Conservation (phyloP, 2,888 invertebrate genomes). For the Chrysodeixis includens region DNA sequence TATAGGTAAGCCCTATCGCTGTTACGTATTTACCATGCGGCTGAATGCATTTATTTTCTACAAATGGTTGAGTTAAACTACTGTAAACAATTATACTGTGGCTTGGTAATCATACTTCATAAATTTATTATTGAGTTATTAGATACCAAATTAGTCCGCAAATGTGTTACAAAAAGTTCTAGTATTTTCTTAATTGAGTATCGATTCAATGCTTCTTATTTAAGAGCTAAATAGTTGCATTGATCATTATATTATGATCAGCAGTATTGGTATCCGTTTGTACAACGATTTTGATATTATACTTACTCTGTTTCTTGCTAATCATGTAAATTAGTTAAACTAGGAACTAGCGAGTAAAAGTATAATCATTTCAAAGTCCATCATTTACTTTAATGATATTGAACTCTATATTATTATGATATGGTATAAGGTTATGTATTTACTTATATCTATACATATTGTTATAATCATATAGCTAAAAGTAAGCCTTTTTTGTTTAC, state of each 20-base stretch:
- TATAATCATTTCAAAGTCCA: too few species aligned
- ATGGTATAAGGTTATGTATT: too few species aligned
- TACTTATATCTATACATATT: too few species aligned
- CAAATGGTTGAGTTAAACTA: too few species aligned
- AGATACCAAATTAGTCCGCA: slow-evolving; percentile 12
- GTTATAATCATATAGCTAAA: too few species aligned
- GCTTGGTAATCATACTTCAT: slow-evolving; percentile 22
- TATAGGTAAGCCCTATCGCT: too few species aligned
- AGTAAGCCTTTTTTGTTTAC: too few species aligned
- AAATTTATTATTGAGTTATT: slow-evolving; percentile 14
- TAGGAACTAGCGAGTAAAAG: neutral
- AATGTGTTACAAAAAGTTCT: neutral
- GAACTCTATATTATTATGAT: too few species aligned
- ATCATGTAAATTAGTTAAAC: neutral
- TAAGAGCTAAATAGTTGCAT: neutral
- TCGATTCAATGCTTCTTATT: neutral
- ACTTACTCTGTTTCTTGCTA: neutral
- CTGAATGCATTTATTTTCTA: too few species aligned
- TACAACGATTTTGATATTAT: neutral
- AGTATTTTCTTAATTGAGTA: slow-evolving; percentile 3
- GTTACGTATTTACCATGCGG: too few species aligned
- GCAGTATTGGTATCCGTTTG: slow-evolving; percentile 3
- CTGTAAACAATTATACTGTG: too few species aligned
- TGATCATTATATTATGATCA: slow-evolving; percentile 6
- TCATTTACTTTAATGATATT: too few species aligned